Conservation (phyloP, 2,888 invertebrate genomes). For the Netelia fuscicornis region DNA sequence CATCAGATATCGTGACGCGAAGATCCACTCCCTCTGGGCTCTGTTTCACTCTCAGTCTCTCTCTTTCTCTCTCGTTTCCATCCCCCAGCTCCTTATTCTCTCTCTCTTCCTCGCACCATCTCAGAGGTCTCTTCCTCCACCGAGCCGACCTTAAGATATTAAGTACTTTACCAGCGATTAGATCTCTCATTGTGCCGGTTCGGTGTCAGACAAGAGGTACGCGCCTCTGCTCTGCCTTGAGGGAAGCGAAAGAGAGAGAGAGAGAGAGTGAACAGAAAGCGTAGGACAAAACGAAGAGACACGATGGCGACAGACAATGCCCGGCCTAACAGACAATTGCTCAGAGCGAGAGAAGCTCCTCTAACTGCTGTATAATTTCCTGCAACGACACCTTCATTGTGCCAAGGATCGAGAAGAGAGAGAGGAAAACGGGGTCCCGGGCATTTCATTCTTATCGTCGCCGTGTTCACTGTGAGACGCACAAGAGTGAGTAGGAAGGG, state of each 20-base stretch:
- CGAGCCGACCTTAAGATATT: constrained; percentile 84
- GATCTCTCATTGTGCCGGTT: constrained; percentile 84
- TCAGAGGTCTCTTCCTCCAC: constrained; percentile 65
- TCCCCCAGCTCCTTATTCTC: constrained; percentile 63
- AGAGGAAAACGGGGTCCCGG: constrained; percentile 59
- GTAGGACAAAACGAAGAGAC: constrained; percentile 64
- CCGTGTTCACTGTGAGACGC: constrained; percentile 49
- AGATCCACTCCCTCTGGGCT: constrained; percentile 59
- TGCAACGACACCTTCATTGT: constrained; percentile 85
- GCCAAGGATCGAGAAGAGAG: constrained; percentile 57
- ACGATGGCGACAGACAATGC: constrained; percentile 79
- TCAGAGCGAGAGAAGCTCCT: constrained; percentile 81
- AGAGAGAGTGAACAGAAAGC: constrained; percentile 52
- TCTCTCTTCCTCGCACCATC: constrained; percentile 65
- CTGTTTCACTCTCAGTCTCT: constrained; percentile 54
- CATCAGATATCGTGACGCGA: constrained; percentile 81
- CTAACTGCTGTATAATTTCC: constrained; percentile 85
- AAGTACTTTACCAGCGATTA: constrained; percentile 85
- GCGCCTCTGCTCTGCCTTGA: constrained; percentile 58
- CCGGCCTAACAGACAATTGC: constrained; percentile 83
- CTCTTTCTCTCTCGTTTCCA: constrained; percentile 55
- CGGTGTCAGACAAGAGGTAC: constrained; percentile 84
- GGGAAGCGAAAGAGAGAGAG: constrained; percentile 23
- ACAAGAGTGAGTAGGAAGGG: constrained; percentile 27
- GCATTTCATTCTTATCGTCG: constrained; percentile 83